A percentile compares a stretch with the other conserved stretches of the same genome.
phyloP scores from a whole-genome alignment of 2,888 invertebrate species.

The Cephus sareptanus region DNA sequence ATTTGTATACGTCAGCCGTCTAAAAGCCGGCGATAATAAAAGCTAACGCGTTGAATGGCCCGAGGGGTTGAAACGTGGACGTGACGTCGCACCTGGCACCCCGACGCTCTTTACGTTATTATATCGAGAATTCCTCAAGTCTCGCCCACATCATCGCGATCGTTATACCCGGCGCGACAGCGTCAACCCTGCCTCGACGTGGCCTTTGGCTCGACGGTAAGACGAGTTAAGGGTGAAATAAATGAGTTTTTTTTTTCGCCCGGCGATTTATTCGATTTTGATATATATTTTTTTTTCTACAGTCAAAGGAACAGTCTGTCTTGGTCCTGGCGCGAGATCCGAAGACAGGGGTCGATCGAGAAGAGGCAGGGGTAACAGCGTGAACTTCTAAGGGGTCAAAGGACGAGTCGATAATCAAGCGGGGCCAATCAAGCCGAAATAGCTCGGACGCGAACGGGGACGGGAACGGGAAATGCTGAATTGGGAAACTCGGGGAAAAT shows the following conservation, averaged over 20 bases:
- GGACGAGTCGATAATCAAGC: no score
- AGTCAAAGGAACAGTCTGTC: no score
- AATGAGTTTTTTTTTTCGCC: no score
- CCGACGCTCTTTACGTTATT: conserved; percentile 11
- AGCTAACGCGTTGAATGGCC: conserved; percentile 21
- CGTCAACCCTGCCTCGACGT: background rate
- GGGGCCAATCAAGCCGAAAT: no score
- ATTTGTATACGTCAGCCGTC: conserved; percentile 24
- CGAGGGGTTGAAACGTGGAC: conserved; percentile 8
- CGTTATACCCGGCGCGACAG: background rate
- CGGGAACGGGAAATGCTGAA: conserved; percentile 8
- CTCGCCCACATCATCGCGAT: background rate
- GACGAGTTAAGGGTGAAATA: no score
- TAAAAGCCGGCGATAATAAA: conserved; percentile 23
- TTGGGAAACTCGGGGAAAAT: background rate
- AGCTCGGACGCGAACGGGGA: no score
- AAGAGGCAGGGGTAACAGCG: no score
- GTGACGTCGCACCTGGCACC: conserved; percentile 25
- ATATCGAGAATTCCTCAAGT: background rate
- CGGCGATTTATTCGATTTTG: no score
- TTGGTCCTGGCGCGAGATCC: no score
- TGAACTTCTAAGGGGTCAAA: no score
- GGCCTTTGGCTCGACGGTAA: conserved; percentile 3
- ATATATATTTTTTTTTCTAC: no score
- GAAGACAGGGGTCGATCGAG: no score